phyloP scores from a whole-genome alignment of 1,140 invertebrate genomes.

The Bombus ignitus region DNA sequence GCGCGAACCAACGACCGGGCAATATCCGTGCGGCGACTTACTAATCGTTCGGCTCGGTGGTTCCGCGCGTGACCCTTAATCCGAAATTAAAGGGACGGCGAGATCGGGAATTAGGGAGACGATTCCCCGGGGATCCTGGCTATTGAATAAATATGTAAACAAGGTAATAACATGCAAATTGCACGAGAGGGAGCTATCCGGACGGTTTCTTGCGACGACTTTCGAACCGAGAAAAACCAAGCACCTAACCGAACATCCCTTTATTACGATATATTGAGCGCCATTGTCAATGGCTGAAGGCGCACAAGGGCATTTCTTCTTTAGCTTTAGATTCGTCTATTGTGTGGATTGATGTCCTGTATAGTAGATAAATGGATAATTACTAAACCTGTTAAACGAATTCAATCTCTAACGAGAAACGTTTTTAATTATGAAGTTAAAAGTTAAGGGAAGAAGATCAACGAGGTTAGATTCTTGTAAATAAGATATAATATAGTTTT shows the following conservation, averaged over 20 bases:
- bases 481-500: too few relatives aligned
- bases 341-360: background rate
- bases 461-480: too few relatives aligned
- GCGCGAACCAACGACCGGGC: background rate
- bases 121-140: constrained; percentile 58
- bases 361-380: too few relatives aligned
- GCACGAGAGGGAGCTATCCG: constrained; percentile 38
- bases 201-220: constrained; percentile 23
- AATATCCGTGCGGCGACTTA: constrained; percentile 57
- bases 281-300: background rate
- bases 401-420: too few relatives aligned
- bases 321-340: background rate
- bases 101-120: constrained; percentile 66
- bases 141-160: constrained; percentile 81
- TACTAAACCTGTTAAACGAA: too few relatives aligned
- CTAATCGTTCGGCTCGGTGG: constrained; percentile 49
- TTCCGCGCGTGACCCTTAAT: constrained; percentile 64
- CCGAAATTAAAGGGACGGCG: constrained; percentile 70
- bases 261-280: constrained; percentile 49
- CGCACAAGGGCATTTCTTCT: background rate
- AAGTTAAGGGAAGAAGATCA: too few relatives aligned
- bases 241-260: background rate
- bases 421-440: too few relatives aligned
- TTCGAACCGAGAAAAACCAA: constrained; percentile 32
- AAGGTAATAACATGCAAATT: constrained; percentile 82